Percentiles rank a stretch among this genome's conserved stretches.
These are phyloP conservation scores for Taeniopygia guttata DNA, from an alignment of 2,797 vertebrate genomes.

Conservation along the genomic window DNA sequence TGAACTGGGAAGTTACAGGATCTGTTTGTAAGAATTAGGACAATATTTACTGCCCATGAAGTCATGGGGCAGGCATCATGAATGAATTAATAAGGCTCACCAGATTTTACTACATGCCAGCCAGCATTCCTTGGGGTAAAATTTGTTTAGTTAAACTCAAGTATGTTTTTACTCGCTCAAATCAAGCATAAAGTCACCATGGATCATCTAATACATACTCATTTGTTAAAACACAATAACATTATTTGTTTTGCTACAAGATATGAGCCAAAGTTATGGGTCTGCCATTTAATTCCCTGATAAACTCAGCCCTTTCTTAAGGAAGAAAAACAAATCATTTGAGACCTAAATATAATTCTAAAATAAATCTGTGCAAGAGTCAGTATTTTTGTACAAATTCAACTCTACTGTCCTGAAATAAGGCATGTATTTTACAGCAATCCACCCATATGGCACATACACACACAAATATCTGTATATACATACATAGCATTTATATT, in stretches of 20 bases:
- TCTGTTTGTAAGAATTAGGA: not conserved
- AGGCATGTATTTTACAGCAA: not conserved
- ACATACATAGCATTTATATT: not conserved
- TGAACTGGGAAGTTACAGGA: not conserved
- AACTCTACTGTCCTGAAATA: not conserved
- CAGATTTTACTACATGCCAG: not conserved
- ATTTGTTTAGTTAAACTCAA: constrained; percentile 44
- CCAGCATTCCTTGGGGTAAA: not conserved
- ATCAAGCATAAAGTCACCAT: constrained; percentile 2
- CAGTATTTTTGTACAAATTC: not conserved
- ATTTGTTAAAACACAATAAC: constrained; percentile 37
- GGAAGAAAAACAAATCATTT: not conserved
- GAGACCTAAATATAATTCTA: not conserved
- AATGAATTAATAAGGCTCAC: constrained; percentile 6
- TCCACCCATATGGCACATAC: not conserved
- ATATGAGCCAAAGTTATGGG: not conserved
- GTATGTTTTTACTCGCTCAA: constrained; percentile 40
- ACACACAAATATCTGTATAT: not conserved
- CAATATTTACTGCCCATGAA: not conserved
- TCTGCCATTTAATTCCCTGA: not conserved
- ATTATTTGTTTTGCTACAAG: constrained; percentile 17
- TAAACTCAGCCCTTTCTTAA: not conserved
- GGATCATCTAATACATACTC: not conserved
- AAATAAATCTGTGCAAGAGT: not conserved
- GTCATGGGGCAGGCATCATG: not conserved